Conservation (phyloP, 1,140 invertebrate genomes). For the Aculops lycopersici region DNA sequence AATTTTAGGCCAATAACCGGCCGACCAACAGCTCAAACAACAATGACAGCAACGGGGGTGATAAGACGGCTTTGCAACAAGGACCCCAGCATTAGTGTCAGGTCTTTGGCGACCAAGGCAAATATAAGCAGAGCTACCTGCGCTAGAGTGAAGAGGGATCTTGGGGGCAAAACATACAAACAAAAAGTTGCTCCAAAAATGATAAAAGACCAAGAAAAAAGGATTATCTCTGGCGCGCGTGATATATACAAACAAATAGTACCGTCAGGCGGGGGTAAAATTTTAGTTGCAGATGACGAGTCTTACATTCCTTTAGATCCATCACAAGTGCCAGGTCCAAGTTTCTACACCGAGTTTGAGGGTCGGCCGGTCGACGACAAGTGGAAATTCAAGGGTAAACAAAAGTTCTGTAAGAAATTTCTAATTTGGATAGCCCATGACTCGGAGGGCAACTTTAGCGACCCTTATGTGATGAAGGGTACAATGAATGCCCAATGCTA, state of each 20-base stretch:
- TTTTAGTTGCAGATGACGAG: background rate
- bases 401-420: conserved; percentile 4
- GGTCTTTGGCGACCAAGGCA: background rate
- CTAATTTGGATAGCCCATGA: conserved; percentile 8
- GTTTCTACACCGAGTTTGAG: background rate
- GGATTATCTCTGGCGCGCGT: background rate
- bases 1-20: background rate
- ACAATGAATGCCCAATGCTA: conserved; percentile 2
- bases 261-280: background rate
- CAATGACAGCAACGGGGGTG: background rate
- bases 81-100: background rate
- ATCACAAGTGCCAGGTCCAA: background rate
- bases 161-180: background rate
- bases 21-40: background rate
- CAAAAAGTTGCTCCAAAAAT: background rate
- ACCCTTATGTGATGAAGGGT: conserved; percentile 3
- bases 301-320: background rate
- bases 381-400: conserved; percentile 2
- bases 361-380: background rate
- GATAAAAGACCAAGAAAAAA: background rate
- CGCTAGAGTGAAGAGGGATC: background rate
- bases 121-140: background rate
- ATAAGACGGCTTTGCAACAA: background rate
- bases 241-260: background rate
- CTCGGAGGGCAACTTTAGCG: conserved; percentile 5